Conservation (phyloP, 2,113 vertebrate species). For the Calonectris borealis region DNA sequence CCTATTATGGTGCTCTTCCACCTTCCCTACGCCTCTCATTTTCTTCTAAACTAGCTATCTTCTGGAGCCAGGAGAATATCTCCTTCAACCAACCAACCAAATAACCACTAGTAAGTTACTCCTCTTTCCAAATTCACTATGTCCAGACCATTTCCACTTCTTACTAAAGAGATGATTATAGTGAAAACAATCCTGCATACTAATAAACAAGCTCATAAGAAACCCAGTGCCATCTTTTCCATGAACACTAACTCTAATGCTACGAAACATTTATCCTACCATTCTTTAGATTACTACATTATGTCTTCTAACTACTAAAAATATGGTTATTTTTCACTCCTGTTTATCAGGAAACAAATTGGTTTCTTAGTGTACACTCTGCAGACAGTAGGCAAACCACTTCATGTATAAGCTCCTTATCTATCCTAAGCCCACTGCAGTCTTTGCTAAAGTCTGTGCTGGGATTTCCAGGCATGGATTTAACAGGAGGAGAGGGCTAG, state of each 20-base stretch:
- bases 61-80: slow-evolving; percentile 41
- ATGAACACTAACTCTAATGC: neutral
- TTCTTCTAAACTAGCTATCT: slow-evolving; percentile 56
- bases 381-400: neutral
- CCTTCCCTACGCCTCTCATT: slow-evolving; percentile 48
- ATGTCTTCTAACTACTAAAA: neutral
- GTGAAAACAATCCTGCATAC: slow-evolving; percentile 21
- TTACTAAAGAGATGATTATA: slow-evolving; percentile 44
- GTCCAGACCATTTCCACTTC: slow-evolving; percentile 14
- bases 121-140: slow-evolving; percentile 12
- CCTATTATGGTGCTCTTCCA: slow-evolving; percentile 56
- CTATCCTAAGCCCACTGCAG: neutral
- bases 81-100: neutral
- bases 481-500: neutral
- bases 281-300: neutral
- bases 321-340: neutral
- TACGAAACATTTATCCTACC: neutral
- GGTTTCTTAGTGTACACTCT: neutral
- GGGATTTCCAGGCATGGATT: neutral
- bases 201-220: slow-evolving; percentile 27
- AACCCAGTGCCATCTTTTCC: neutral
- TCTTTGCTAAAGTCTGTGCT: neutral
- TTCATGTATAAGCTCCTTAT: neutral
- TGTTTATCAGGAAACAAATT: neutral
- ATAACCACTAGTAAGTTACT: neutral